phyloP scores from a whole-genome alignment of 2,797 vertebrate genomes.

The Poecilia wingei region DNA sequence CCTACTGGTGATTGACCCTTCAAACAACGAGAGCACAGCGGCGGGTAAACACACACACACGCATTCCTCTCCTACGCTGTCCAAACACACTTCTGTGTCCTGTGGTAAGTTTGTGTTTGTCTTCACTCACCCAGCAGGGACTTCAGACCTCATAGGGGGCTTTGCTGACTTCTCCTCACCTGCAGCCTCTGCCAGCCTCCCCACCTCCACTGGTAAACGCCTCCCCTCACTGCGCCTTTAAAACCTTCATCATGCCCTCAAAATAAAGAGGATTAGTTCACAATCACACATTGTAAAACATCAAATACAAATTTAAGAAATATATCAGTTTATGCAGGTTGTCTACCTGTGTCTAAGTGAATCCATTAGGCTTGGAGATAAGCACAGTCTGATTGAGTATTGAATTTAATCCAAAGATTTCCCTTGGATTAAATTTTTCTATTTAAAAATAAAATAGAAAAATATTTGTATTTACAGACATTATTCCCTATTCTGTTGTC shows the following conservation, averaged over 20 bases:
- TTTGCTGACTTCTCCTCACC: slow-evolving; percentile 96
- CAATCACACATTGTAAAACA: not conserved
- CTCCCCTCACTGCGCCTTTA: not conserved
- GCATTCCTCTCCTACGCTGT: not conserved
- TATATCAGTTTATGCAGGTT: not conserved
- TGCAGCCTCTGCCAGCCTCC: slow-evolving; percentile 88
- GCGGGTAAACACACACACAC: slow-evolving; percentile 76
- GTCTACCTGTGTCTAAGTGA: not conserved
- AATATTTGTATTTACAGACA: too few relatives aligned
- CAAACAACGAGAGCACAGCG: slow-evolving; percentile 72
- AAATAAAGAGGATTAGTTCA: not conserved
- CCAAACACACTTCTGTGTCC: not conserved
- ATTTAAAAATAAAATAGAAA: not conserved
- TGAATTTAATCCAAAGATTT: not conserved
- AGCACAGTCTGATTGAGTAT: not conserved
- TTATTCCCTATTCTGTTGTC: too few relatives aligned
- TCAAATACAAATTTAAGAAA: not conserved
- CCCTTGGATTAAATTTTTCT: too few relatives aligned
- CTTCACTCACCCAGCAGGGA: slow-evolving; percentile 62
- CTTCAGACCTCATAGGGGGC: slow-evolving; percentile 89
- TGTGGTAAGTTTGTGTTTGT: slow-evolving; percentile 13
- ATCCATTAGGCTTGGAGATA: not conserved
- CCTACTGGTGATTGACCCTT: slow-evolving; percentile 89
- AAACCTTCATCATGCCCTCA: not conserved
- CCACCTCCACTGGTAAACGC: slow-evolving; percentile 85